A percentile compares a stretch with the other conserved stretches of the same genome.
Conservation (phyloP, 2,888 invertebrate genomes). For the Hemistola chrysoprasaria region DNA sequence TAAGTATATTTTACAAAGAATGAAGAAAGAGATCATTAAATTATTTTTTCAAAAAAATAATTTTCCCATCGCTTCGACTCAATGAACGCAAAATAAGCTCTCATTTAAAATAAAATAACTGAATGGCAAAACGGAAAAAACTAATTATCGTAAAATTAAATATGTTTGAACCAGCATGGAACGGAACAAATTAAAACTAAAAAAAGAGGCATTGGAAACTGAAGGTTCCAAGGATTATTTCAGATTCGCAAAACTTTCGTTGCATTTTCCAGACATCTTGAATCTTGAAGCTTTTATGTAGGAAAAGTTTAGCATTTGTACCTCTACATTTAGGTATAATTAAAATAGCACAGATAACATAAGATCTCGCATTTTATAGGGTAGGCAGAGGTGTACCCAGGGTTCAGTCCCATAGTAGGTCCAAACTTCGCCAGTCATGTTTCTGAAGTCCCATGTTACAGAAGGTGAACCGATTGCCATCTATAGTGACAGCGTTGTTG, state of each 20-base stretch:
- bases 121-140: constrained; percentile 4
- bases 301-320: too few relatives aligned
- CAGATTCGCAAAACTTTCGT: constrained; percentile 4
- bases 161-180: constrained; percentile 28
- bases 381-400: too few relatives aligned
- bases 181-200: constrained; percentile 35
- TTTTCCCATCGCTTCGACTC: background rate
- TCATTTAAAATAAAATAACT: constrained; percentile 9
- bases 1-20: background rate
- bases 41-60: constrained; percentile 1
- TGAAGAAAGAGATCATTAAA: background rate
- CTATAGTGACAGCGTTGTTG: too few relatives aligned
- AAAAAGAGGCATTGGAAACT: constrained; percentile 20
- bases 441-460: too few relatives aligned
- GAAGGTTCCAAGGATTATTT: constrained; percentile 5
- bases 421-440: too few relatives aligned
- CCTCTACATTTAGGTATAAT: too few relatives aligned
- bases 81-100: constrained; percentile 1
- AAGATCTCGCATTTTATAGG: too few relatives aligned
- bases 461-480: too few relatives aligned
- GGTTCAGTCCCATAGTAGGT: too few relatives aligned
- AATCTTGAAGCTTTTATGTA: constrained; percentile 7
- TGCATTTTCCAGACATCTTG: constrained; percentile 8
- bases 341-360: too few relatives aligned
- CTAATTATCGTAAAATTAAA: constrained; percentile 32